Percentiles rank a stretch among this genome's conserved stretches.
These are phyloP conservation scores for Drosophila macrothrix DNA, from an alignment of 2,888 invertebrate species.

Conservation along the genomic window DNA sequence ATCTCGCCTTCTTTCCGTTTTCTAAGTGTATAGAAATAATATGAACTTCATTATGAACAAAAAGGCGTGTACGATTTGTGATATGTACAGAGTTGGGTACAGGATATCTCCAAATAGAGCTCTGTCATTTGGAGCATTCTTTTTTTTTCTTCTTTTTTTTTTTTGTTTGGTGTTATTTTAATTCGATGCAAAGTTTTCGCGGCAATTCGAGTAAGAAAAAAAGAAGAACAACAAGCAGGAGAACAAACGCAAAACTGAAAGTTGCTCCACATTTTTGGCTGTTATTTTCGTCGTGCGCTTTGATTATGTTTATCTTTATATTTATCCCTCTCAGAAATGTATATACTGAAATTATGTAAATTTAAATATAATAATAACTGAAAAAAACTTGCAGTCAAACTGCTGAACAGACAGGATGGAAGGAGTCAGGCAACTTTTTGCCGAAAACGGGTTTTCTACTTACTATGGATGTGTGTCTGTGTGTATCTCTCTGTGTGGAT, in stretches of 20 bases:
- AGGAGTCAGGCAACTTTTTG: slow-evolving; percentile 13
- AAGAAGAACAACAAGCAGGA: slow-evolving; percentile 1
- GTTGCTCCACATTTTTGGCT: slow-evolving; percentile 62
- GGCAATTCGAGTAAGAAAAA: slow-evolving; percentile 16
- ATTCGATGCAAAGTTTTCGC: slow-evolving; percentile 65
- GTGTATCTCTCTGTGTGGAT: neutral
- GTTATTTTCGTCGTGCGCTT: slow-evolving; percentile 63
- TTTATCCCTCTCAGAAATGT: slow-evolving; percentile 44
- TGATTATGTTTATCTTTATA: slow-evolving; percentile 76
- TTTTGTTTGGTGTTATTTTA: slow-evolving; percentile 53
- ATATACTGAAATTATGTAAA: slow-evolving; percentile 72
- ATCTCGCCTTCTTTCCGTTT: neutral
- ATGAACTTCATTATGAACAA: neutral
- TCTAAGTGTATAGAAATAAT: neutral
- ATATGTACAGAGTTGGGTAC: neutral
- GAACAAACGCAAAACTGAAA: slow-evolving; percentile 42
- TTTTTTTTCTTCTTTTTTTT: slow-evolving; percentile 1
- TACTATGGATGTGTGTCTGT: neutral
- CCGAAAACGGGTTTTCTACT: slow-evolving; percentile 14
- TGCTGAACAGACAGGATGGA: neutral
- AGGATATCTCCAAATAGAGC: neutral
- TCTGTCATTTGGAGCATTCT: neutral
- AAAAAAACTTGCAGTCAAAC: slow-evolving; percentile 8
- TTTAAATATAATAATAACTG: slow-evolving; percentile 75
- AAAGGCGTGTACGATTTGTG: neutral